Evolutionary conservation across 2,888 invertebrate species (phyloP).

Genomic region (Amaurobius ferox): DNA sequence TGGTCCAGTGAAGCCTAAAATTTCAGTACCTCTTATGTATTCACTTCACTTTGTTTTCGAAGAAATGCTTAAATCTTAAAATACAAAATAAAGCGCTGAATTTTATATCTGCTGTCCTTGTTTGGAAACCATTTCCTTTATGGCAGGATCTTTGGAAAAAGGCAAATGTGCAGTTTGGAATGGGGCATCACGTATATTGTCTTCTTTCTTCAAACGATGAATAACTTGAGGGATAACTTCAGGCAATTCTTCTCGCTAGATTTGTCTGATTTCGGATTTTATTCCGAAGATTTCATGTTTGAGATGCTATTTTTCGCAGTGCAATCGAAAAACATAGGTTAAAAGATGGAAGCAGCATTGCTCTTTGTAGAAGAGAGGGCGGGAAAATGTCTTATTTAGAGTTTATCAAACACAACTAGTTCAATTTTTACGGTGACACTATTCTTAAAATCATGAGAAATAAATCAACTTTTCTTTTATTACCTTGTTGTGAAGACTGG

Average conservation of each 20-base stretch:
- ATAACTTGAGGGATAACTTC: not conserved
- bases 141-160: not conserved
- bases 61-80: not conserved
- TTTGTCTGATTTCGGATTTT: not conserved
- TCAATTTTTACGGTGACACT: no score
- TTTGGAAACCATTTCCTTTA: conserved; percentile 12
- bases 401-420: no score
- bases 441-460: no score
- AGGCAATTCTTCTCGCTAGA: conserved; percentile 16
- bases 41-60: not conserved
- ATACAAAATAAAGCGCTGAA: not conserved
- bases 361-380: no score
- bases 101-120: not conserved
- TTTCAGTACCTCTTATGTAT: not conserved
- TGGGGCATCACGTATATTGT: conserved; percentile 4
- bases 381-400: no score
- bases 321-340: conserved; percentile 19
- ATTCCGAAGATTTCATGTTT: not conserved
- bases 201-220: not conserved
- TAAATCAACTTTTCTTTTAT: no score
- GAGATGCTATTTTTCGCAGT: not conserved
- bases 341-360: not conserved
- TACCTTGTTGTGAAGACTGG: no score
- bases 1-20: not conserved
- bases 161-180: not conserved